Evolutionary conservation across 2,888 invertebrate genomes (phyloP).

Genomic region (Phortica magna): DNA sequence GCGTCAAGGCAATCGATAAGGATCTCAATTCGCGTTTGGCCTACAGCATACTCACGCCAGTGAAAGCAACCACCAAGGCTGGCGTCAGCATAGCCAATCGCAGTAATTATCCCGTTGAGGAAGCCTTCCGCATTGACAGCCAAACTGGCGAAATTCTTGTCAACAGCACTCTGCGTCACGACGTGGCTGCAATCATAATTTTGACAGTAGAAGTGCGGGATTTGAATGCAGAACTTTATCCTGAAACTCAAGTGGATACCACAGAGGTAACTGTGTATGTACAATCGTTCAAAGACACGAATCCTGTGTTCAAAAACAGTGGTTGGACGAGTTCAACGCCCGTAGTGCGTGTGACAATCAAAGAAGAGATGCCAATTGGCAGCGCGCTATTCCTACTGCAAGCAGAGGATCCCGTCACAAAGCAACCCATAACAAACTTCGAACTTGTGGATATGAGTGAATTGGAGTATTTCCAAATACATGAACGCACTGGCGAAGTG

Average conservation of each 20-base stretch:
- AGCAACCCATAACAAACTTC: slow-evolving; percentile 82
- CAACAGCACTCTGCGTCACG: slow-evolving; percentile 84
- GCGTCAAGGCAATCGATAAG: slow-evolving; percentile 84
- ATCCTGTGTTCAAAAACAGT: slow-evolving; percentile 85
- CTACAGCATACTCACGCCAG: slow-evolving; percentile 84
- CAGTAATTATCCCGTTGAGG: slow-evolving; percentile 82
- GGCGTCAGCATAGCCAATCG: slow-evolving; percentile 83
- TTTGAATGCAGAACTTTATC: slow-evolving; percentile 83
- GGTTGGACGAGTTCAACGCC: slow-evolving; percentile 87
- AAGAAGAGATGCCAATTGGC: slow-evolving; percentile 88
- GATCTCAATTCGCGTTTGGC: slow-evolving; percentile 84
- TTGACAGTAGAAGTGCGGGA: slow-evolving; percentile 86
- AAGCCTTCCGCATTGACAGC: slow-evolving; percentile 85
- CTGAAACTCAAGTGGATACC: slow-evolving; percentile 82
- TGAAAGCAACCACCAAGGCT: slow-evolving; percentile 86
- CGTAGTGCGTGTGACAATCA: slow-evolving; percentile 83
- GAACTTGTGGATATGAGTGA: slow-evolving; percentile 80
- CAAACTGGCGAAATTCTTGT: slow-evolving; percentile 84
- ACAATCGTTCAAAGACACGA: slow-evolving; percentile 87
- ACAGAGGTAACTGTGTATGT: slow-evolving; percentile 88
- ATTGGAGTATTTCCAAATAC: slow-evolving; percentile 80
- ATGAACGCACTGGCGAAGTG: slow-evolving; percentile 86
- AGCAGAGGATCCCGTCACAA: slow-evolving; percentile 85
- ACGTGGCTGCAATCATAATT: slow-evolving; percentile 86
- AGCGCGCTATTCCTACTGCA: slow-evolving; percentile 84